Base-by-base conservation (phyloP, 2,888 invertebrate genomes). In the Agrotis clavis region DNA sequence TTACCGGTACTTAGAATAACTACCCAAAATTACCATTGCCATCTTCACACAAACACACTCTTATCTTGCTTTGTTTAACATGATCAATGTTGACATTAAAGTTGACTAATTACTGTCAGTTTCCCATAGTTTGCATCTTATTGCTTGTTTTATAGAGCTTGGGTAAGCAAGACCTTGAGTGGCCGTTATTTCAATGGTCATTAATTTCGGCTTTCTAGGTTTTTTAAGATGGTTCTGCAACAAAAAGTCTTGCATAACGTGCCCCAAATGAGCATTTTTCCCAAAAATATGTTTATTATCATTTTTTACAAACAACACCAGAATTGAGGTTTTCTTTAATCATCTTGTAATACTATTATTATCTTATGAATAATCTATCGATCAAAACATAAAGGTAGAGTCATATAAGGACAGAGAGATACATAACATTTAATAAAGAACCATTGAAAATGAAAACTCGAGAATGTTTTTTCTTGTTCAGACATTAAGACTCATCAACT, bases 91-190 rank as follows among this genome's bases (percentile, higher is more conserved):
- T 79, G 82, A 80, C 71, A 75, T 78, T 77, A 41, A 72, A 73
- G 72, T 63, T 74, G 54, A 71, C 69, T 53, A 77, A 76, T 63
- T 76, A 76, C 73, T 47, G 71, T 59, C 41, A 81, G 63, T 85
- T 89, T 87, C 86, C 84, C 88, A 89, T 87, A 77, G 86, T 85
- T 87, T 83, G 77, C 79, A 81, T 83, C 70, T 77, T 78, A 80
- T 85, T 83, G 79, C 74, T 79, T 70, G 78, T 83, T 88, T 84
- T 67, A 77, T 82, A 80, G 56, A 67, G 61, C 79, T 87, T 88
- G 81, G 79, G 79, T 25, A 78, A 83, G 77, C 80, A 71, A 76
- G 84, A 86, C 89, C 89, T 89, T 89, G 88, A 79, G 73, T 74
- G 70, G 47, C 79, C 73, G 67, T 72, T 76, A 82, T 79, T 82